These are phyloP conservation scores for Chinchilla lanigera DNA, from an alignment of 2,113 vertebrate species.

Conservation along the genomic window DNA sequence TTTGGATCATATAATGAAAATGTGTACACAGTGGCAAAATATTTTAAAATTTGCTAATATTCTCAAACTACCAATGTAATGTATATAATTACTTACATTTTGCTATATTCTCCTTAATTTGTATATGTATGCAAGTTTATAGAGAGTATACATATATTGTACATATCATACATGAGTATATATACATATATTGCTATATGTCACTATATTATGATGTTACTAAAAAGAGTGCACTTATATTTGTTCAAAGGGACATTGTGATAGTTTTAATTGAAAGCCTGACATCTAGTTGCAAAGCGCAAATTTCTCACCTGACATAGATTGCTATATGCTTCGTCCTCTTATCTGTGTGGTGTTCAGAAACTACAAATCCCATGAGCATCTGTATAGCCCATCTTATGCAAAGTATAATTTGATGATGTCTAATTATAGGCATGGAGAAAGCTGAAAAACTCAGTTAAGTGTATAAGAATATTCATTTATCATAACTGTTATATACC, in stretches of 20 bases:
- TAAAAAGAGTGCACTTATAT: background rate
- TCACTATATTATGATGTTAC: background rate
- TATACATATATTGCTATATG: background rate
- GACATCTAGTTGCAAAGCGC: background rate
- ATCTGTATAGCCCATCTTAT: background rate
- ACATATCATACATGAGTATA: background rate
- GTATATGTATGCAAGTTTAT: background rate
- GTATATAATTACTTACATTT: background rate
- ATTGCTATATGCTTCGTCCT: background rate
- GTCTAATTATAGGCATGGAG: background rate
- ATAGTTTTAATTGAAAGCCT: background rate
- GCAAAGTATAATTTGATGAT: background rate
- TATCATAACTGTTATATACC: background rate
- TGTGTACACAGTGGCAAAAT: background rate
- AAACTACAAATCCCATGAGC: background rate
- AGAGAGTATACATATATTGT: too few relatives aligned
- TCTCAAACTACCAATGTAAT: background rate
- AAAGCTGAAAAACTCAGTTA: background rate
- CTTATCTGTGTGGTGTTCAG: background rate
- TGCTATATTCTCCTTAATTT: background rate
- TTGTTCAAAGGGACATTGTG: background rate
- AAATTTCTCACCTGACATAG: background rate
- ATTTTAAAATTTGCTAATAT: background rate
- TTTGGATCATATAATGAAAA: background rate
- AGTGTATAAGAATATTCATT: background rate